Percentiles rank a stretch among this genome's conserved stretches.
These are phyloP conservation scores for Caenorhabditis sp. DNA, from an alignment of 2,888 invertebrate genomes.

Conservation along the genomic window DNA sequence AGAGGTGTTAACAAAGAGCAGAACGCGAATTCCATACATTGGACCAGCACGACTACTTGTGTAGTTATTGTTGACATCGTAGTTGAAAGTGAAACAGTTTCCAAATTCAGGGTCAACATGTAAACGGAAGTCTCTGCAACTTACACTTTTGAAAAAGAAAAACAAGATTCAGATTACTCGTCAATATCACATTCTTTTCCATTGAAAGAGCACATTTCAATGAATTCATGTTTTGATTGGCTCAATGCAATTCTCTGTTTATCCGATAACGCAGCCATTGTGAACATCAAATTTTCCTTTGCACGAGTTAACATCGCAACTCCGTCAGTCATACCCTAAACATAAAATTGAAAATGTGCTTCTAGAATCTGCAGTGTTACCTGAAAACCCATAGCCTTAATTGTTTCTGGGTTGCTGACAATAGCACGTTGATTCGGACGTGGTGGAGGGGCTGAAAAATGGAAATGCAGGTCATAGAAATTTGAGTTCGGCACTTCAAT, in stretches of 20 bases:
- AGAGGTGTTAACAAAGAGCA: conserved; percentile 74
- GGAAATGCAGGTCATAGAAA: neutral
- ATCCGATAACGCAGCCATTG: conserved; percentile 74
- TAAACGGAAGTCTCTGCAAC: conserved; percentile 70
- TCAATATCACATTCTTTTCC: conserved; percentile 77
- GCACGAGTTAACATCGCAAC: conserved; percentile 76
- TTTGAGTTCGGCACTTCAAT: conserved; percentile 28
- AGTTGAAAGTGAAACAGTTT: conserved; percentile 77
- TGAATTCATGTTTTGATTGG: conserved; percentile 74
- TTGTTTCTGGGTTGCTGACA: conserved; percentile 74
- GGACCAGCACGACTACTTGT: conserved; percentile 76
- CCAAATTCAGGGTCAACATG: conserved; percentile 77
- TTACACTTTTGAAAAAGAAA: neutral
- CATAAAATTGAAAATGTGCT: too few species aligned
- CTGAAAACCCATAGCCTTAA: conserved; percentile 76
- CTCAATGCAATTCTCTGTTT: conserved; percentile 69
- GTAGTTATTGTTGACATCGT: conserved; percentile 71
- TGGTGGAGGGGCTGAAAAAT: conserved; percentile 57
- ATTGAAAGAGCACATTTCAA: conserved; percentile 78
- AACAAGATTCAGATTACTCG: conserved; percentile 38
- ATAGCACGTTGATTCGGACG: conserved; percentile 67
- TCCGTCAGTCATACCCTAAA: conserved; percentile 77
- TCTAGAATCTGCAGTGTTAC: too few species aligned
- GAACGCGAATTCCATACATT: conserved; percentile 77
- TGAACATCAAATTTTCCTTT: conserved; percentile 78